These are phyloP conservation scores for Psittacara wagleri DNA, from an alignment of 2,113 vertebrate genomes.

Conservation along the genomic window DNA sequence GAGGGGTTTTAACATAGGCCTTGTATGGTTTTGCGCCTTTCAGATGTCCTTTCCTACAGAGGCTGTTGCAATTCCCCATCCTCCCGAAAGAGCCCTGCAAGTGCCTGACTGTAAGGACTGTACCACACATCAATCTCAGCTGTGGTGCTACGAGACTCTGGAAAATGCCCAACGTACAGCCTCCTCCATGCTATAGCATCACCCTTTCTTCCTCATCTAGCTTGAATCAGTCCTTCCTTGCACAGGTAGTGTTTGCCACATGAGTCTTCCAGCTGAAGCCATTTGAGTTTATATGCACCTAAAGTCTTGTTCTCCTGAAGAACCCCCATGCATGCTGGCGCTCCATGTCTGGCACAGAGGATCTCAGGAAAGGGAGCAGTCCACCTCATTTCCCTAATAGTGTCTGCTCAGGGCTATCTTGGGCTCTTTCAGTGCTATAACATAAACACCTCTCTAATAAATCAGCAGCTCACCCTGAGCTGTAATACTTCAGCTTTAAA, in stretches of 20 bases:
- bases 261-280: neutral
- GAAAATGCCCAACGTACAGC: neutral
- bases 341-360: neutral
- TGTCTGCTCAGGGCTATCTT: neutral
- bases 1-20: neutral
- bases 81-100: neutral
- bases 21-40: neutral
- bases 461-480: neutral
- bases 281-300: neutral
- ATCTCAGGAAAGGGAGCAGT: neutral
- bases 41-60: neutral
- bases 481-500: constrained; percentile 15
- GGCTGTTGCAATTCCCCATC: neutral
- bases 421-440: neutral
- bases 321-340: neutral
- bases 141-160: neutral
- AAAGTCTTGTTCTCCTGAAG: neutral
- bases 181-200: neutral
- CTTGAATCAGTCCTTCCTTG: neutral
- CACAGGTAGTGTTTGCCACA: neutral
- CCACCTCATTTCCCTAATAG: neutral
- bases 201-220: neutral
- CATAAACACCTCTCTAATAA: neutral
- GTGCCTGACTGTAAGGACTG: neutral
- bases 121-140: neutral